Base-by-base conservation (phyloP, 2,888 invertebrate species). In the Megastigmus dorsalis region DNA sequence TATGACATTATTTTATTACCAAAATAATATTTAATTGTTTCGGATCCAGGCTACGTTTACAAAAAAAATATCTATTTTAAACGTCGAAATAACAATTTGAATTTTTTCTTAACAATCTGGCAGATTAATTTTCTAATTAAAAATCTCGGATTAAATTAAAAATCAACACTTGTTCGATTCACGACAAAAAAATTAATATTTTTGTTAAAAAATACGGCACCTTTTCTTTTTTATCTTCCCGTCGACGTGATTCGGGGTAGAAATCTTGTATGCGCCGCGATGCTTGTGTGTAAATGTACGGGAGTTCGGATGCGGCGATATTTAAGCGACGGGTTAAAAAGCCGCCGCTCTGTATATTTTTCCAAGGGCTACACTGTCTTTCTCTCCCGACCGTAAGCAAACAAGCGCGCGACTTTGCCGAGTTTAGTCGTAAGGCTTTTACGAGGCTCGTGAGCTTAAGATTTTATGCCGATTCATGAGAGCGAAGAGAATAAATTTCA, bases 291-390 rank as follows among this genome's bases (percentile, higher is more conserved):
- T 48, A 13, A 54, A 33, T 54, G 52, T 23, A 36, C 41, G 30
- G n/a, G 1, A 41, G 3, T 15, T n/a, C 33, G 13, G n/a, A n/a
- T n/a, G 45, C 10, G 26, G n/a, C 26, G 4, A 10, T 13, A 20
- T n/a, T n/a, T n/a, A 13, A 30, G 59, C 26, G 26, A 45, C 20
- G 50, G 43, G 45, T 55, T 62, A 36, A 60, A 69, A 63, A 66
- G 57, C 52, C 33, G 20, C 36, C 15, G 52, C 33, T 45, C 5
- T 52, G 63, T 75, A 54, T 72, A 72, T 73, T 76, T 63, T 78
- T 76, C 69, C 74, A 78, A 77, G 77, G 73, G 66, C 18, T 59
- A 50, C 57, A 48, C 55, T 63, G 71, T 63, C 63, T 65, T n/a
- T n/a, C n/a, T n/a, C n/a, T n/a, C n/a, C 43, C 65, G 57, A 45